These are phyloP conservation scores for Sebastes nivosus DNA, from an alignment of 2,797 vertebrate genomes.

Conservation along the genomic window DNA sequence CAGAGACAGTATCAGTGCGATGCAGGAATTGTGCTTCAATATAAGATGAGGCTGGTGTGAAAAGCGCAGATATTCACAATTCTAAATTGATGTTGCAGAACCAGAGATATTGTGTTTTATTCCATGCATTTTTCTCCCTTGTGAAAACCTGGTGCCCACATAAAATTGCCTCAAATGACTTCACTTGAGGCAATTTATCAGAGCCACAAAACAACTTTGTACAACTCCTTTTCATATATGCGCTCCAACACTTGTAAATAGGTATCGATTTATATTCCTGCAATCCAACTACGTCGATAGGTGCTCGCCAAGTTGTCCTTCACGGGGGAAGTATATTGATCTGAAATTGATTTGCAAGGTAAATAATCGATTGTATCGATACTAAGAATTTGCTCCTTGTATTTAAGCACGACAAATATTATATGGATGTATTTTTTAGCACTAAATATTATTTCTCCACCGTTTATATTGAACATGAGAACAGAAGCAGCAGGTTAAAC, in stretches of 20 bases:
- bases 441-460: no score
- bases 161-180: background rate
- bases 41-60: background rate
- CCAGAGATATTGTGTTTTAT: background rate
- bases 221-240: background rate
- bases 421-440: no score
- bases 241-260: background rate
- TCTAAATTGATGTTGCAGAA: background rate
- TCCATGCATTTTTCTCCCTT: background rate
- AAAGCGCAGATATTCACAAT: background rate
- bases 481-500: no score
- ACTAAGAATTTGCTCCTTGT: no score
- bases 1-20: background rate
- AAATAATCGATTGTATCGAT: no score
- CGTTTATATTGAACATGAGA: no score
- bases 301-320: no score
- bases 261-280: no score
- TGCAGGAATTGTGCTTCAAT: background rate
- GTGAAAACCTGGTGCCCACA: background rate
- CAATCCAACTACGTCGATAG: no score
- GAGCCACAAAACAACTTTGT: background rate
- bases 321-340: no score
- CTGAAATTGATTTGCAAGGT: no score
- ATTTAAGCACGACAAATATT: no score
- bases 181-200: background rate